These are phyloP conservation scores for Oligia latruncula DNA, from an alignment of 2,888 invertebrate species.

Conservation along the genomic window DNA sequence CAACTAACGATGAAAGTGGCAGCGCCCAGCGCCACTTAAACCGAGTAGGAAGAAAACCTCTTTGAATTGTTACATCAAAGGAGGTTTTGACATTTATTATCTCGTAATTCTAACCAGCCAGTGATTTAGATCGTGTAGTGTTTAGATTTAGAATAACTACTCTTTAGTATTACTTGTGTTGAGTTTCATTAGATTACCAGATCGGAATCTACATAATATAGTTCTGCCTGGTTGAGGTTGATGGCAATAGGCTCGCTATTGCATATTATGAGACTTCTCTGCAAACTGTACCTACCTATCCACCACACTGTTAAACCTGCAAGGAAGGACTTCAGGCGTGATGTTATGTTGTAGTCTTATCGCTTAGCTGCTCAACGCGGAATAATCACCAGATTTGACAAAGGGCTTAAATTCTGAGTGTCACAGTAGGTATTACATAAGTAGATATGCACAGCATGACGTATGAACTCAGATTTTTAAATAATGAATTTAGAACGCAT, in stretches of 20 bases:
- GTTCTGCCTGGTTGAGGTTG: neutral
- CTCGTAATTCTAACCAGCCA: conserved; percentile 35
- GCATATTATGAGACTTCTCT: neutral
- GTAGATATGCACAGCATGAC: neutral
- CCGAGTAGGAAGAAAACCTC: conserved; percentile 25
- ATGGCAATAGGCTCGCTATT: no score
- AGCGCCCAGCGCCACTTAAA: neutral
- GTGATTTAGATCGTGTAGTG: conserved; percentile 43
- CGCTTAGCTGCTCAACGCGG: neutral
- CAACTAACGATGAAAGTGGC: neutral
- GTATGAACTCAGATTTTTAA: neutral
- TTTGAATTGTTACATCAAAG: conserved; percentile 48
- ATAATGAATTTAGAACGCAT: neutral
- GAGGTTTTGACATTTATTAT: conserved; percentile 44
- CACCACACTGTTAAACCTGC: neutral
- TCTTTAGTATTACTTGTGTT: neutral
- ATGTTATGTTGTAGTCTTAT: neutral
- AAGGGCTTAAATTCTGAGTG: neutral
- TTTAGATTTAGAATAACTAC: conserved; percentile 44
- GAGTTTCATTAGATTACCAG: neutral
- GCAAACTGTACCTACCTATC: no score
- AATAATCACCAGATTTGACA: neutral
- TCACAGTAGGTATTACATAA: no score
- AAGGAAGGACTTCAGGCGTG: neutral
- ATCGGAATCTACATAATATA: no score